phyloP scores from a whole-genome alignment of 2,113 vertebrate genomes.

The Oreochromis niloticus region DNA sequence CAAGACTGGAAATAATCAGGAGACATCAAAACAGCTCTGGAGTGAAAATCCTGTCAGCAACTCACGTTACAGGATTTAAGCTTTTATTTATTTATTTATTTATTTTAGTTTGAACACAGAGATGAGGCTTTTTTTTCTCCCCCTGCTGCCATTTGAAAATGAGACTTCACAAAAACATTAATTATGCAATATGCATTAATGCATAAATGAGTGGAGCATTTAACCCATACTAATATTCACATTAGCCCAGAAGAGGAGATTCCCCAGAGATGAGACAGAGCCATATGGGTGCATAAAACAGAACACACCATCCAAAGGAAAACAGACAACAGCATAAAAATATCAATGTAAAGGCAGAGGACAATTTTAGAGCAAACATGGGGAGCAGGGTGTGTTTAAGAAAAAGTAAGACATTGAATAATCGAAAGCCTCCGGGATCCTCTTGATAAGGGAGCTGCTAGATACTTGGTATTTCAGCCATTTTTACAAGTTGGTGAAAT shows the following conservation, averaged over 20 bases:
- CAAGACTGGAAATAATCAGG: slow-evolving; percentile 60
- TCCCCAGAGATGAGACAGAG: slow-evolving; percentile 59
- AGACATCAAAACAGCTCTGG: slow-evolving; percentile 48
- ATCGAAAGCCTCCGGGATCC: neutral
- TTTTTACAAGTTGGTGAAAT: slow-evolving; percentile 15
- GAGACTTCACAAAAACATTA: slow-evolving; percentile 45
- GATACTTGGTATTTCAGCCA: neutral
- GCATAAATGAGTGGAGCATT: slow-evolving; percentile 71
- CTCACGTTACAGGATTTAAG: slow-evolving; percentile 13
- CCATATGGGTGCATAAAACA: slow-evolving; percentile 52
- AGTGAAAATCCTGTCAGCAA: slow-evolving; percentile 61
- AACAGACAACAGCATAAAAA: neutral
- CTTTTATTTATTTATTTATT: neutral
- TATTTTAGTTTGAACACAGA: neutral
- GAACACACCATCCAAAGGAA: slow-evolving; percentile 16
- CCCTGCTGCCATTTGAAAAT: slow-evolving; percentile 1
- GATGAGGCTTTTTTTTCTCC: neutral
- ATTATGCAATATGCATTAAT: slow-evolving; percentile 69
- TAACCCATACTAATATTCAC: slow-evolving; percentile 73
- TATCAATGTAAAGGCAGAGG: neutral
- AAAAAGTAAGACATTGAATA: neutral
- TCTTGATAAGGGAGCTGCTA: neutral
- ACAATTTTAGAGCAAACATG: neutral
- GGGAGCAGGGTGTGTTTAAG: neutral
- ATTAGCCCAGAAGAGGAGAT: slow-evolving; percentile 64